Percentiles rank a stretch among this genome's conserved stretches.
phyloP scores from a whole-genome alignment of 1,140 invertebrate genomes.

The Lepidurus couesii region DNA sequence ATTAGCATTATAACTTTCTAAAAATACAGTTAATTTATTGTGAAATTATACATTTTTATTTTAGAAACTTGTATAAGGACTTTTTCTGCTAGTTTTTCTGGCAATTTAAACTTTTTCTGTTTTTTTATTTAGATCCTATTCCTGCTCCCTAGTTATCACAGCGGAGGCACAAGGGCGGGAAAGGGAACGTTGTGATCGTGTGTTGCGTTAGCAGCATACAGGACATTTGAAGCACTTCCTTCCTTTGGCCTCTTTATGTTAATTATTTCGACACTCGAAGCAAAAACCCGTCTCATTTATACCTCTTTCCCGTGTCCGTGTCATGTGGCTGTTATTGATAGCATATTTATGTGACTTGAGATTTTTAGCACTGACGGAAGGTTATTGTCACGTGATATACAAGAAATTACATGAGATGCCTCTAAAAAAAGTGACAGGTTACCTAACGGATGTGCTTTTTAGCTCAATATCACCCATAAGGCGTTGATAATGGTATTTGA shows the following conservation, averaged over 20 bases:
- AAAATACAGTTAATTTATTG: too few species aligned
- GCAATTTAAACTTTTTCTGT: background rate
- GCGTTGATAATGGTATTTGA: too few species aligned
- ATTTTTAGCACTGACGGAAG: background rate
- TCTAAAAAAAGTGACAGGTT: background rate
- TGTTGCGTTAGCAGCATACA: background rate
- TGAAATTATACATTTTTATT: too few species aligned
- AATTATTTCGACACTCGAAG: conserved; percentile 14
- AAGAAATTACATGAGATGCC: background rate
- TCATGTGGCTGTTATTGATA: background rate
- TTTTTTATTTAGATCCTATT: background rate
- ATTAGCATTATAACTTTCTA: too few species aligned
- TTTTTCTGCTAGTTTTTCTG: background rate
- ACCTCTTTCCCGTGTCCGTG: conserved; percentile 7
- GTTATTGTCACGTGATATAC: background rate
- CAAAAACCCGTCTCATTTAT: background rate
- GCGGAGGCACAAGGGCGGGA: background rate
- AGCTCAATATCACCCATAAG: too few species aligned
- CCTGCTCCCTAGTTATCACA: background rate
- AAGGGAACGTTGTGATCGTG: background rate
- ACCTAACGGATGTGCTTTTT: background rate
- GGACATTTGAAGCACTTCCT: conserved; percentile 21
- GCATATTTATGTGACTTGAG: background rate
- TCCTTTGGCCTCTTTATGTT: conserved; percentile 14
- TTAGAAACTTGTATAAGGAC: too few species aligned